phyloP scores from a whole-genome alignment of 2,888 invertebrate genomes.

The Drosophila paracracens region DNA sequence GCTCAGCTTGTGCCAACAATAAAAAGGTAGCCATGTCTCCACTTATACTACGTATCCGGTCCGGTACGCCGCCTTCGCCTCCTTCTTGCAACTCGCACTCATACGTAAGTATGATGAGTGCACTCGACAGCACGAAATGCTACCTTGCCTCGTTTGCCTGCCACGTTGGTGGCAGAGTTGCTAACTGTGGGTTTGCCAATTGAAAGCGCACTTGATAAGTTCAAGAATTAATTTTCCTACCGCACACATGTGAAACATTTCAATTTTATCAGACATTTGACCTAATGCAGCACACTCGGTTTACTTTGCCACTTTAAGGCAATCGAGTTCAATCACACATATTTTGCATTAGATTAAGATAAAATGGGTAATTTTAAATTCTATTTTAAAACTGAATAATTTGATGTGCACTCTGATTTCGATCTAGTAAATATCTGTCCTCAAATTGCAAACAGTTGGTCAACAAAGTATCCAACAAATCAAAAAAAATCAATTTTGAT shows the following conservation, averaged over 20 bases:
- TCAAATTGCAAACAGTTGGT: not conserved
- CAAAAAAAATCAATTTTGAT: constrained; percentile 58
- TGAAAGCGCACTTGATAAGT: constrained; percentile 55
- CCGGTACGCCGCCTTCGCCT: not conserved
- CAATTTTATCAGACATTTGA: constrained; percentile 57
- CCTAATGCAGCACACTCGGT: constrained; percentile 44
- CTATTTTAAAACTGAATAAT: no score
- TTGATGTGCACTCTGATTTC: not conserved
- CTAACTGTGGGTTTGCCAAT: constrained; percentile 33
- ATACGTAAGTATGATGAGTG: constrained; percentile 72
- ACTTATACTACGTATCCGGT: constrained; percentile 33
- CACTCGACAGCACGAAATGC: constrained; percentile 73
- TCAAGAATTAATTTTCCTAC: constrained; percentile 54
- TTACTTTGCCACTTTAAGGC: not conserved
- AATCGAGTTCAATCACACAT: not conserved
- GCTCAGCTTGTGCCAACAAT: constrained; percentile 56
- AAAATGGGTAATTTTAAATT: not conserved
- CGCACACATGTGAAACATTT: constrained; percentile 45
- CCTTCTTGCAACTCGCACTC: not conserved
- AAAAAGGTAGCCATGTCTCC: constrained; percentile 59
- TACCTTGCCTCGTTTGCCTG: constrained; percentile 38
- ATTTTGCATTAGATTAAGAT: not conserved
- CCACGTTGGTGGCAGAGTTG: not conserved
- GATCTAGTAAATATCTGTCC: not conserved
- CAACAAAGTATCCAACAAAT: not conserved